A percentile compares a stretch with the other conserved stretches of the same genome.
phyloP scores from a whole-genome alignment of 2,113 vertebrate species.

The Sakesphorus luctuosus region DNA sequence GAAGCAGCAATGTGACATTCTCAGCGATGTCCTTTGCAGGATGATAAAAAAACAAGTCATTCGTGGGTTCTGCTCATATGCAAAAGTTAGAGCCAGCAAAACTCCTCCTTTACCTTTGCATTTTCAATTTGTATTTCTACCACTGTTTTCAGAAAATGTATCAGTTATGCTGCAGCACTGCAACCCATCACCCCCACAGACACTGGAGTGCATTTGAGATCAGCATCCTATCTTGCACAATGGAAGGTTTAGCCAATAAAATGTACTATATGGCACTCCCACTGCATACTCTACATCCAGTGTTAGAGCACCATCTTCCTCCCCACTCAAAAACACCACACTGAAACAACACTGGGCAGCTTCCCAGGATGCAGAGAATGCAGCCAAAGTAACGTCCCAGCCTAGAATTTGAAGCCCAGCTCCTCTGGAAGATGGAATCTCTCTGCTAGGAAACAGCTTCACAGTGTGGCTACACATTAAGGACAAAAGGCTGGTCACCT shows the following conservation, averaged over 20 bases:
- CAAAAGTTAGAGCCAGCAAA: neutral
- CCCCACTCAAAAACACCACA: neutral
- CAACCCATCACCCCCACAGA: neutral
- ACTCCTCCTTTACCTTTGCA: neutral
- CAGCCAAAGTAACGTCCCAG: neutral
- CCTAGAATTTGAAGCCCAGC: neutral
- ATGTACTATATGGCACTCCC: neutral
- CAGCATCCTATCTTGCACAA: neutral
- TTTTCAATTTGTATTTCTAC: neutral
- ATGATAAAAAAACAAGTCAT: neutral
- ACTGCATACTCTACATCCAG: neutral
- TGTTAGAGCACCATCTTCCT: neutral
- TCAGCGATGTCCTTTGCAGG: neutral
- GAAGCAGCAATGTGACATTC: neutral
- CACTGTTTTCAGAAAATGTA: neutral
- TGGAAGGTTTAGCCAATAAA: neutral
- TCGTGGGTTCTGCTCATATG: neutral
- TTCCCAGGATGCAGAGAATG: neutral
- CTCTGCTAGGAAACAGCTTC: neutral
- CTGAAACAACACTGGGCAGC: neutral
- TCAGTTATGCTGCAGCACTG: neutral
- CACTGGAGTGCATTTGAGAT: neutral
- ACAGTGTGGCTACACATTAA: neutral
- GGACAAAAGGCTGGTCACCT: neutral
- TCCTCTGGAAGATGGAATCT: neutral